phyloP scores from a whole-genome alignment of 2,888 invertebrate species.

The Bunonema sp. region DNA sequence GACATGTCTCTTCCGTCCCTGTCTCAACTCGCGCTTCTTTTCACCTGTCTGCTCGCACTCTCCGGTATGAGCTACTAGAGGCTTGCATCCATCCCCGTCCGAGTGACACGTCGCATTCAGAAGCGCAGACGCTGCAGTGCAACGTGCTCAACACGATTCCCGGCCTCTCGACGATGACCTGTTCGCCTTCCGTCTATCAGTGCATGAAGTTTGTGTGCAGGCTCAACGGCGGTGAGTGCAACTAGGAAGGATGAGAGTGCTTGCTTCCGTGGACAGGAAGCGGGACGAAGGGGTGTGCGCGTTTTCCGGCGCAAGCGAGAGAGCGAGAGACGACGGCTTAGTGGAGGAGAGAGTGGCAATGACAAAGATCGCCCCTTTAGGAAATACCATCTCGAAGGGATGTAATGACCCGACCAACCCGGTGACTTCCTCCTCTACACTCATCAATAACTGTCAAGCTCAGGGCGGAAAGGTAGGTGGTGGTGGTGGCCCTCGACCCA shows the following conservation, averaged over 20 bases:
- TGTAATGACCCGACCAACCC: conserved; percentile 10
- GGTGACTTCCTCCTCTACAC: conserved; percentile 4
- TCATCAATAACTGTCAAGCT: conserved; percentile 3
- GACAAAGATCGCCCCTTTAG: too few relatives aligned
- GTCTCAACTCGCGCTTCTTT: too few relatives aligned
- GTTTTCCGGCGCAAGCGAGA: too few relatives aligned
- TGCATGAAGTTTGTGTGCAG: conserved; percentile 13
- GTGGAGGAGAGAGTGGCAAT: too few relatives aligned
- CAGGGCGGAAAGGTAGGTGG: conserved; percentile 1
- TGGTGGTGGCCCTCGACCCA: background rate
- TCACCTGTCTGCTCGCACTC: background rate
- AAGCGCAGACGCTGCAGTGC: conserved; percentile 3
- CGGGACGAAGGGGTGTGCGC: too few relatives aligned
- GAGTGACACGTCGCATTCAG: too few relatives aligned
- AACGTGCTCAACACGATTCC: conserved; percentile 4
- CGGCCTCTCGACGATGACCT: conserved; percentile 5
- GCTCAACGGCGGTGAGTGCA: conserved; percentile 2
- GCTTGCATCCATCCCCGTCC: background rate
- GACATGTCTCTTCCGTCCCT: too few relatives aligned
- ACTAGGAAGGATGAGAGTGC: too few relatives aligned
- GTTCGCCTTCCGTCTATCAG: conserved; percentile 4
- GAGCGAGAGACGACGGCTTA: too few relatives aligned
- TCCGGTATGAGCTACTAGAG: background rate
- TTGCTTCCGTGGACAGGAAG: too few relatives aligned
- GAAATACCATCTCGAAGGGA: conserved; percentile 8